A percentile compares a stretch with the other conserved stretches of the same genome.
phyloP scores from a whole-genome alignment of 2,797 vertebrate genomes.

The Tympanoctomys barrerae region DNA sequence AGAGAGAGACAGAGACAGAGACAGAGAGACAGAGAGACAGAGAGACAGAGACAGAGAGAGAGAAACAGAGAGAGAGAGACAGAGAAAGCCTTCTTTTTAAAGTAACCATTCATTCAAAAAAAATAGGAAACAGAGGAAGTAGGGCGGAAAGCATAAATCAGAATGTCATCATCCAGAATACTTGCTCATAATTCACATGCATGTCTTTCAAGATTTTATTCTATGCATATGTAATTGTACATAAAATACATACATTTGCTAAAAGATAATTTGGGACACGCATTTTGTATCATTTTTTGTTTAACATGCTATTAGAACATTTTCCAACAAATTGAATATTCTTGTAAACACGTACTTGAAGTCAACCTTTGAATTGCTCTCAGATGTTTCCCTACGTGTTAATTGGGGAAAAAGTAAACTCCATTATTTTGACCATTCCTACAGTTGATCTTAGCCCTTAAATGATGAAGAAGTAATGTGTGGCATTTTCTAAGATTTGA shows the following conservation, averaged over 20 bases:
- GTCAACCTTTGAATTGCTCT: neutral
- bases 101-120: constrained; percentile 16
- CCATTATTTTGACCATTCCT: neutral
- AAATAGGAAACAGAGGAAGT: neutral
- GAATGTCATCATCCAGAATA: neutral
- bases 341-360: constrained; percentile 17
- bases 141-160: neutral
- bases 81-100: neutral
- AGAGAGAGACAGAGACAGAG: no score
- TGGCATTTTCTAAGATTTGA: neutral
- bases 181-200: neutral
- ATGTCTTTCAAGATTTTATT: neutral
- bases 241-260: neutral
- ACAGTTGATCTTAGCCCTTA: neutral
- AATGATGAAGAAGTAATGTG: neutral
- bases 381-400: neutral
- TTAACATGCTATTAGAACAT: neutral
- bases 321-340: constrained; percentile 36
- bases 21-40: no score
- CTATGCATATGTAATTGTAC: neutral
- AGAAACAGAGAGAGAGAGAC: no score
- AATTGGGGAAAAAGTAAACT: constrained; percentile 8
- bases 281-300: neutral
- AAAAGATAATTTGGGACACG: neutral
- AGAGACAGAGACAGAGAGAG: no score